These are phyloP conservation scores for Diaphora mendica DNA, from an alignment of 2,888 invertebrate species.

Conservation along the genomic window DNA sequence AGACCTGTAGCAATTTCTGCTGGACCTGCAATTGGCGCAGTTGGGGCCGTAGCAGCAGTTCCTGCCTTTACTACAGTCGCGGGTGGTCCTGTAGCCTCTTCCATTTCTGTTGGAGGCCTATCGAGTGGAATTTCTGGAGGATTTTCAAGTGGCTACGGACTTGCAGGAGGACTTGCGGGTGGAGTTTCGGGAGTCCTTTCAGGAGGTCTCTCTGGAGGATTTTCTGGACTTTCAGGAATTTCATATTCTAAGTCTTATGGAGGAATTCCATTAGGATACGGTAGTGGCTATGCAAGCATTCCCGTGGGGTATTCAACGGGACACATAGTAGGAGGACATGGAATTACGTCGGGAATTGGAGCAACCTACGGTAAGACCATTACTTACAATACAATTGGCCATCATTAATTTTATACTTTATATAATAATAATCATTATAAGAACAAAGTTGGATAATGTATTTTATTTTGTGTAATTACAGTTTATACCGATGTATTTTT, in stretches of 20 bases:
- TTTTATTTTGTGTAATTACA: slow-evolving; percentile 46
- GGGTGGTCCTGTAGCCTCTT: slow-evolving; percentile 32
- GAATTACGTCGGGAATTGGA: slow-evolving; percentile 33
- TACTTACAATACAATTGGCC: slow-evolving; percentile 45
- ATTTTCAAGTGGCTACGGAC: slow-evolving; percentile 25
- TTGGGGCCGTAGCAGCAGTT: slow-evolving; percentile 31
- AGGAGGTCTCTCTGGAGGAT: slow-evolving; percentile 17
- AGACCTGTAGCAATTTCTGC: slow-evolving; percentile 43
- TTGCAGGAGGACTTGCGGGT: slow-evolving; percentile 25
- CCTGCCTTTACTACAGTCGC: slow-evolving; percentile 26
- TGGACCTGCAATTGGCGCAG: slow-evolving; percentile 28
- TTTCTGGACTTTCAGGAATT: slow-evolving; percentile 15
- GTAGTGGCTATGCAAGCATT: slow-evolving; percentile 16
- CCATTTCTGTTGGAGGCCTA: slow-evolving; percentile 23
- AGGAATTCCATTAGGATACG: slow-evolving; percentile 16
- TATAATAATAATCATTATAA: slow-evolving; percentile 15
- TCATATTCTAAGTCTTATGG: slow-evolving; percentile 1
- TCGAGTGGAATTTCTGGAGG: slow-evolving; percentile 21
- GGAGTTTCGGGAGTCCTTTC: slow-evolving; percentile 28
- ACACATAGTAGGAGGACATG: slow-evolving; percentile 23
- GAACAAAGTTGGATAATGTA: slow-evolving; percentile 23
- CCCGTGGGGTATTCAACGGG: slow-evolving; percentile 19
- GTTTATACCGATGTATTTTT: slow-evolving; percentile 25
- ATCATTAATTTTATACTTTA: slow-evolving; percentile 35
- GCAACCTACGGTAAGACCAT: slow-evolving; percentile 42